phyloP scores from a whole-genome alignment of 2,797 vertebrate species.

The Morelia viridis region DNA sequence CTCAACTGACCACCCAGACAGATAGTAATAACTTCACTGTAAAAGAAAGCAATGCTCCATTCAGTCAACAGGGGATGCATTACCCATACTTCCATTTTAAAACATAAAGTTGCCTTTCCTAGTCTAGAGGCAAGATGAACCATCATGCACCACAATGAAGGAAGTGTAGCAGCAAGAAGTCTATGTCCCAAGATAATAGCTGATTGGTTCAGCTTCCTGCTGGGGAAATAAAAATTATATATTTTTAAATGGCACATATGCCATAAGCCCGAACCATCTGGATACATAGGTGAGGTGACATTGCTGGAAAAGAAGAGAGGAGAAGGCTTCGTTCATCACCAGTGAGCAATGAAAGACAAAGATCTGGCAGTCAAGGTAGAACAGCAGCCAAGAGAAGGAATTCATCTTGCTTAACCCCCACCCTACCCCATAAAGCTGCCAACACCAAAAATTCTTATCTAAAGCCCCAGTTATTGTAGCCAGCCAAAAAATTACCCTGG shows the following conservation, averaged over 20 bases:
- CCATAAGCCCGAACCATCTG: neutral
- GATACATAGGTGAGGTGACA: neutral
- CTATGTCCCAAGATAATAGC: neutral
- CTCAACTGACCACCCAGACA: neutral
- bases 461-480: neutral
- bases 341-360: neutral
- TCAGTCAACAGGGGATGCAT: neutral
- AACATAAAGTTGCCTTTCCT: neutral
- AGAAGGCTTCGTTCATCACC: neutral
- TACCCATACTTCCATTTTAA: neutral
- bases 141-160: neutral
- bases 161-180: neutral
- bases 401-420: neutral
- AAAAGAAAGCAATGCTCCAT: neutral
- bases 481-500: neutral
- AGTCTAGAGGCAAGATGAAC: neutral
- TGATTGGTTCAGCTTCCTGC: neutral
- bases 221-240: neutral
- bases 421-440: neutral
- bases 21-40: neutral
- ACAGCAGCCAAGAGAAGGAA: neutral
- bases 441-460: neutral
- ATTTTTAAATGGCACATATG: neutral
- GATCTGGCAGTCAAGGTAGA: neutral
- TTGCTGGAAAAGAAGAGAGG: neutral